Evolutionary conservation across 1,140 invertebrate genomes (phyloP), one percentile per base, ranked within the genome.

Genomic region (Olivierus martensii): DNA sequence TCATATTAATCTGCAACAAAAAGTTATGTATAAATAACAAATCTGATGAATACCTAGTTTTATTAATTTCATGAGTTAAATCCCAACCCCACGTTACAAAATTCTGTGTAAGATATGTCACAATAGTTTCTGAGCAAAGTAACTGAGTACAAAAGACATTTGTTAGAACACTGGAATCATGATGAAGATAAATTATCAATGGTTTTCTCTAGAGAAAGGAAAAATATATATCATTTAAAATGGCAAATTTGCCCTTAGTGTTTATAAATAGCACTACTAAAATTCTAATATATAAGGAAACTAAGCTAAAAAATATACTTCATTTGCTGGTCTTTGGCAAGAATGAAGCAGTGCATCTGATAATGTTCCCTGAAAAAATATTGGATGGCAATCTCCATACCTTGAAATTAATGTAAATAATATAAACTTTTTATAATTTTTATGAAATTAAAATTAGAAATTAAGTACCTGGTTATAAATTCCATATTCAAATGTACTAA

Each of bases 41-140:
- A 28, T 28, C 28, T 28, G 9, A 28, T 28, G n/a, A n/a, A 53
- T 57, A 88, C 86, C 80, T 80, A 61, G 77, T 75, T 71, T 82
- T 82, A 69, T 94, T 94, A 56, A 80, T 79, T 60, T 86, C 81
- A 58, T 79, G 78, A 2, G 90, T 92, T 55, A 95, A 76, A 70
- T 97, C 92, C 92, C 92, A 97, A 46, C 89, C 90, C 79, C 87
- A 96, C 0, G 90, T 77, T 19, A 95, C 71, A 71, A 94, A 95
- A 73, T 92, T 90, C 28, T 77, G 79, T 48, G 81, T 79, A 34
- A 96, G 75, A 56, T 83, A 83, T 67, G 88, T 82, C 46, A 92
- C 79, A 46, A 95, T 81, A 44, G 83, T 83, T 65, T 93, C 89
- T 61, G 82, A 83, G 67, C 89, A 89, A 52, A 96, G 73, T 50